Conservation (phyloP, 2,888 invertebrate genomes). For the Yponomeuta malinellus region DNA sequence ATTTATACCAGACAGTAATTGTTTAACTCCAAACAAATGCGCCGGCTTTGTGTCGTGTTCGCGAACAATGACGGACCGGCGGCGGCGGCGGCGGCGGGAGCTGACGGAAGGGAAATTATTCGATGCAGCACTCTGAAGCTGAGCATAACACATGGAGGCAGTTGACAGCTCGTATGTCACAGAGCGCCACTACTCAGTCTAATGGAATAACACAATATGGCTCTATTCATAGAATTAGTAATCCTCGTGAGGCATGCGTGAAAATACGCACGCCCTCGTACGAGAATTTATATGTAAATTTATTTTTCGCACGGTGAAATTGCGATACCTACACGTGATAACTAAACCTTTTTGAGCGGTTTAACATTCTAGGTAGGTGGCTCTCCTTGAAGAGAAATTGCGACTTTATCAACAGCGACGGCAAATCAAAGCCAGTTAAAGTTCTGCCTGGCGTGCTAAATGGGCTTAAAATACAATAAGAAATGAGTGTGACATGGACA, state of each 20-base stretch:
- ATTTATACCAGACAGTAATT: neutral
- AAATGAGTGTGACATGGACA: neutral
- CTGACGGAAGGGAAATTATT: neutral
- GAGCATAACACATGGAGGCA: neutral
- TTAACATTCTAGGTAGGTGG: too few species aligned
- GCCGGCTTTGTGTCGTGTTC: neutral
- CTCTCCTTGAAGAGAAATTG: too few species aligned
- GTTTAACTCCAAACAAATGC: constrained; percentile 3
- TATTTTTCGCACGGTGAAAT: too few species aligned
- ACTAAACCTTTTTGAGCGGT: too few species aligned
- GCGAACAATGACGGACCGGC: neutral
- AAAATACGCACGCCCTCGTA: too few species aligned
- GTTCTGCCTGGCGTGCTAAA: neutral
- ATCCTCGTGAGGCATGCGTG: neutral
- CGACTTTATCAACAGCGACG: neutral
- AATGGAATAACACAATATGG: neutral
- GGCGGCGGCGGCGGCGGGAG: neutral
- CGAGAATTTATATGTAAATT: too few species aligned
- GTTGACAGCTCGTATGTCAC: neutral
- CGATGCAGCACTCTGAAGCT: neutral
- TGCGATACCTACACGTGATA: too few species aligned
- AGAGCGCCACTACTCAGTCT: neutral
- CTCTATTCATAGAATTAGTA: neutral
- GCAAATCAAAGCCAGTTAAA: neutral
- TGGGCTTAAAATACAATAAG: neutral